Percentiles rank a stretch among this genome's conserved stretches.
phyloP scores from a whole-genome alignment of 2,113 vertebrate genomes.

The Varanus komodoensis region DNA sequence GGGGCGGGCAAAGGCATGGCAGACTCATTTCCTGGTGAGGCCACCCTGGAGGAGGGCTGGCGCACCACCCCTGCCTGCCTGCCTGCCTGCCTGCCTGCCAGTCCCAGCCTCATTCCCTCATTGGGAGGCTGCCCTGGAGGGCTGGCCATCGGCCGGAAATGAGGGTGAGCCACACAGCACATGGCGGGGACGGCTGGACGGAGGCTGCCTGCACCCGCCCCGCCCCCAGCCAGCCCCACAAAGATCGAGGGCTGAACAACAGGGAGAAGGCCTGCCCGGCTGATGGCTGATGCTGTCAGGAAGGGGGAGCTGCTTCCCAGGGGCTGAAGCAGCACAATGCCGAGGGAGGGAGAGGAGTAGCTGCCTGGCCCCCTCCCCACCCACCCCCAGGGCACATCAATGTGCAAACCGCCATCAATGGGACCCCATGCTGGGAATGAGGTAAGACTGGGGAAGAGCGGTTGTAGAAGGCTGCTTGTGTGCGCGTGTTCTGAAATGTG shows the following conservation, averaged over 20 bases:
- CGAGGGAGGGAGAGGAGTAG: slow-evolving; percentile 57
- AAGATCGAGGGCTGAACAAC: neutral
- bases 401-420: slow-evolving; percentile 56
- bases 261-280: slow-evolving; percentile 43
- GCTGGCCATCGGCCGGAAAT: neutral
- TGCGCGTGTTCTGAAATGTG: slow-evolving; percentile 52
- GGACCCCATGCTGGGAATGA: slow-evolving; percentile 71
- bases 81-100: rapidly evolving
- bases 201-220: neutral
- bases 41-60: neutral
- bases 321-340: slow-evolving; percentile 58
- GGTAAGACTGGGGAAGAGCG: slow-evolving; percentile 65
- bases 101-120: too few relatives aligned
- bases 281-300: slow-evolving; percentile 63
- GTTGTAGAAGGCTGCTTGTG: slow-evolving; percentile 60
- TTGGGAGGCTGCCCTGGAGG: too few relatives aligned
- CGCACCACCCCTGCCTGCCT: rapidly evolving
- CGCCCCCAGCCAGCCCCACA: neutral
- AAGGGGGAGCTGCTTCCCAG: slow-evolving; percentile 29
- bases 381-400: slow-evolving; percentile 38
- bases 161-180: neutral
- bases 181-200: too few relatives aligned
- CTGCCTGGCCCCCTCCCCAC: slow-evolving; percentile 45
- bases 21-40: too few relatives aligned
- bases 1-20: neutral